Evolutionary conservation across 2,113 vertebrate genomes (phyloP).

Genomic region (Chrysochloris asiatica): DNA sequence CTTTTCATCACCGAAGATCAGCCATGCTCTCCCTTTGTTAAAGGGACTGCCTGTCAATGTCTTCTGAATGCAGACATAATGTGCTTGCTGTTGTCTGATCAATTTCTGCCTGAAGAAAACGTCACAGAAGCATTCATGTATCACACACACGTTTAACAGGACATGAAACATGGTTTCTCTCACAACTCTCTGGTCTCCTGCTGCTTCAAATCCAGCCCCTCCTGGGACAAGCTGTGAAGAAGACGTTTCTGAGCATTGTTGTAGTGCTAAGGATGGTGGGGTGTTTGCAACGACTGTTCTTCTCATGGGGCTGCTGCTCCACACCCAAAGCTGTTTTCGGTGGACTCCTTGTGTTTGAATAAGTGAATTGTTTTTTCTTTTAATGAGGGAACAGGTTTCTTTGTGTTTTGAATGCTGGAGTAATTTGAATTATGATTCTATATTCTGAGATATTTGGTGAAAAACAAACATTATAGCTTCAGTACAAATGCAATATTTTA

Average conservation of each 20-base stretch:
- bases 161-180: background rate
- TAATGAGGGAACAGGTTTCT: background rate
- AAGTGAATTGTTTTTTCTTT: background rate
- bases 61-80: background rate
- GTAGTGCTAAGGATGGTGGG: no score
- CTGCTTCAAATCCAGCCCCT: background rate
- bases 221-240: background rate
- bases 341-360: background rate
- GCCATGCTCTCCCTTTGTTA: background rate
- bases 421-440: background rate
- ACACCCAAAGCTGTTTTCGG: no score
- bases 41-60: no score
- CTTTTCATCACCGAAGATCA: background rate
- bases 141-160: background rate
- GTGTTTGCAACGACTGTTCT: background rate
- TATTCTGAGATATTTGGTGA: background rate
- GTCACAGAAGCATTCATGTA: accelerated
- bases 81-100: background rate
- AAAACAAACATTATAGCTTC: background rate
- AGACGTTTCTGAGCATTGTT: accelerated
- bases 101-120: background rate
- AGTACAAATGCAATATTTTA: background rate
- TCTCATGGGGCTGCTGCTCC: background rate
- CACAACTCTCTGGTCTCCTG: background rate
- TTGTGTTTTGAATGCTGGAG: background rate